A percentile compares a stretch with the other conserved stretches of the same genome.
These are phyloP conservation scores for Pollicipes pollicipes DNA, from an alignment of 1,140 invertebrate genomes.

Conservation along the genomic window DNA sequence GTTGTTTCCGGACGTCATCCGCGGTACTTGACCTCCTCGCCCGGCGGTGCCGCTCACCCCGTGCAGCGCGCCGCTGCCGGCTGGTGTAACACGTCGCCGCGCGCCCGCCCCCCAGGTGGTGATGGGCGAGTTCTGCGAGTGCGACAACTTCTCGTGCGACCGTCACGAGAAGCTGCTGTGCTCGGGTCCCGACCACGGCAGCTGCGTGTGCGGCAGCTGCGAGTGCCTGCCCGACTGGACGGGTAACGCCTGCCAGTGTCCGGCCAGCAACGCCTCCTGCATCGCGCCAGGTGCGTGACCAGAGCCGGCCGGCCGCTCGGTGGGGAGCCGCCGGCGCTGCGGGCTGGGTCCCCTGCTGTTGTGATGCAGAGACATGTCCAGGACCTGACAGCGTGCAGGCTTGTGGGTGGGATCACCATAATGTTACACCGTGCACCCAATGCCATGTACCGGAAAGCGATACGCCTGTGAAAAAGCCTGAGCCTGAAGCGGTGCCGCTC, in stretches of 20 bases:
- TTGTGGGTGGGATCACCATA: too few relatives aligned
- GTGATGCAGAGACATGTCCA: too few relatives aligned
- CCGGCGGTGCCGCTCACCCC: conserved; percentile 1
- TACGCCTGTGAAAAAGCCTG: too few relatives aligned
- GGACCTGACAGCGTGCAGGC: too few relatives aligned
- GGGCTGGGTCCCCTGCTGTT: too few relatives aligned
- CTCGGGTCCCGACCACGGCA: conserved; percentile 49
- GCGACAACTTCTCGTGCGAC: conserved; percentile 90
- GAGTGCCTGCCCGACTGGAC: conserved; percentile 37
- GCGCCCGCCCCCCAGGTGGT: conserved; percentile 34
- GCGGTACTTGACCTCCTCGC: conserved; percentile 13
- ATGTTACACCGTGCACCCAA: too few relatives aligned
- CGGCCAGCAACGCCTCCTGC: conserved; percentile 28
- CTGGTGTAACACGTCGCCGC: conserved; percentile 7
- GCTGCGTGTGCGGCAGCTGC: conserved; percentile 58
- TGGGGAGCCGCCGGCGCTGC: too few relatives aligned
- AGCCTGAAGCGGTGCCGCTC: too few relatives aligned
- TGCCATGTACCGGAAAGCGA: too few relatives aligned
- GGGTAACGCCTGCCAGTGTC: conserved; percentile 34
- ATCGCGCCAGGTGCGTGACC: conserved; percentile 24
- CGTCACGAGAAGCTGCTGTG: conserved; percentile 59
- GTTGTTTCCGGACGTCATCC: too few relatives aligned
- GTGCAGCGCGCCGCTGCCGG: not conserved
- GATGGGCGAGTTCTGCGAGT: conserved; percentile 71
- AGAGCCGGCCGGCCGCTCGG: too few relatives aligned